Base-by-base conservation (phyloP, 2,888 invertebrate species). In the Lacanobia wlatinum region DNA sequence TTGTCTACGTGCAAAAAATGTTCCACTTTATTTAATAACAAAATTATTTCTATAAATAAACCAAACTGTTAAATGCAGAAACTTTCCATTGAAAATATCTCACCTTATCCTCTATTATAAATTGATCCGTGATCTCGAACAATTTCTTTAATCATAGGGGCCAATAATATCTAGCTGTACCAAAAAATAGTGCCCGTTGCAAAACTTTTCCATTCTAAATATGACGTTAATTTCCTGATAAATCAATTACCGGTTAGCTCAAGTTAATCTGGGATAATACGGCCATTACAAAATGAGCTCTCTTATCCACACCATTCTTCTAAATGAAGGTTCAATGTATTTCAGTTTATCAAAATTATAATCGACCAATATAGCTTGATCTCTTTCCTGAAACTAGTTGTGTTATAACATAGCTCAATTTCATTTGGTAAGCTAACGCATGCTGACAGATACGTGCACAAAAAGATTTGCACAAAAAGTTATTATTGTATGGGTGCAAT, bases 171-270 rank as follows among this genome's bases (percentile, higher is more conserved):
- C 16, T 63, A 23, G 34, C 18, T 14, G 0, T 21, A 8, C 0
- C 1, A 9, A 21, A 53, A 55, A 1, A 40, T 18, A n/a, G 2
- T 1, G 8, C 6, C n/a, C 1, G 23, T 48, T 69, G 5, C 18
- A 18, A 52, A 62, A 65, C 21, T 0, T 1, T 60, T 69, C 55
- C 76, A 63, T 60, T 60, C 1, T 14, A 21, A 52, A 43, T 10
- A 16, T n/a, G 34, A 60, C 14, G 28, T 73, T 28, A 8, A 48
- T 60, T 69, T 50, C 16, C 14, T 16, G 9, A 16, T 21, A 61
- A 56, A 70, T 16, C 14, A 56, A 28, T 52, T n/a, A 61, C 28
- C 18, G 21, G 5, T 48, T 48, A 9, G 46, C 2, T 46, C 4
- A 67, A n/a, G 46, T 38, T 48, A 60, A 43, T 18, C n/a, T 55